Percentiles rank a stretch among this genome's conserved stretches.
These are phyloP conservation scores for Girardinus metallicus DNA, from an alignment of 2,797 vertebrate species.

Conservation along the genomic window DNA sequence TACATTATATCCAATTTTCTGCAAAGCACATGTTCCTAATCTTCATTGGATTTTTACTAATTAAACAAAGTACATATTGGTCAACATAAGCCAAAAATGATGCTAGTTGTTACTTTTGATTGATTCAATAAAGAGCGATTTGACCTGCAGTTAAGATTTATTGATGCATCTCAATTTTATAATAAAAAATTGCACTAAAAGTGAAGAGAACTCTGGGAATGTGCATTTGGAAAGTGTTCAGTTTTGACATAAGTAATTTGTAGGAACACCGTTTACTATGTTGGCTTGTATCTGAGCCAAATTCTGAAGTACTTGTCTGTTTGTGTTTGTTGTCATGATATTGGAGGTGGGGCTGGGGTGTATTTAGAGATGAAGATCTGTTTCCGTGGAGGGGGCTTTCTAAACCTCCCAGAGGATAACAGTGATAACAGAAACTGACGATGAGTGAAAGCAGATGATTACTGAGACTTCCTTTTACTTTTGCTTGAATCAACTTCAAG, in stretches of 20 bases:
- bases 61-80: neutral
- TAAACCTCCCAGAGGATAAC: constrained; percentile 46
- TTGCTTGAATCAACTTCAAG: constrained; percentile 35
- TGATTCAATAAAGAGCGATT: neutral
- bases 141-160: neutral
- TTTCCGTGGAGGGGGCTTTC: constrained; percentile 64
- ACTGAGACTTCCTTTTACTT: constrained; percentile 43
- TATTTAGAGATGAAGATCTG: constrained; percentile 47
- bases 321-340: constrained; percentile 1
- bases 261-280: neutral
- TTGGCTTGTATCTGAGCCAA: constrained; percentile 32
- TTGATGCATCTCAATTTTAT: neutral
- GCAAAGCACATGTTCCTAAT: neutral
- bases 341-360: constrained; percentile 1
- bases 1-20: neutral
- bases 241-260: neutral
- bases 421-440: constrained; percentile 38
- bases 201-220: neutral
- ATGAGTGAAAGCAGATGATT: constrained; percentile 43
- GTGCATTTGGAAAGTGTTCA: neutral
- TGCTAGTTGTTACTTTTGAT: neutral
- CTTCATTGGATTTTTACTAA: neutral
- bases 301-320: constrained; percentile 14
- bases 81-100: too few relatives aligned
- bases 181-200: neutral